These are phyloP conservation scores for Sander lucioperca DNA, from an alignment of 2,113 vertebrate species.

Conservation along the genomic window DNA sequence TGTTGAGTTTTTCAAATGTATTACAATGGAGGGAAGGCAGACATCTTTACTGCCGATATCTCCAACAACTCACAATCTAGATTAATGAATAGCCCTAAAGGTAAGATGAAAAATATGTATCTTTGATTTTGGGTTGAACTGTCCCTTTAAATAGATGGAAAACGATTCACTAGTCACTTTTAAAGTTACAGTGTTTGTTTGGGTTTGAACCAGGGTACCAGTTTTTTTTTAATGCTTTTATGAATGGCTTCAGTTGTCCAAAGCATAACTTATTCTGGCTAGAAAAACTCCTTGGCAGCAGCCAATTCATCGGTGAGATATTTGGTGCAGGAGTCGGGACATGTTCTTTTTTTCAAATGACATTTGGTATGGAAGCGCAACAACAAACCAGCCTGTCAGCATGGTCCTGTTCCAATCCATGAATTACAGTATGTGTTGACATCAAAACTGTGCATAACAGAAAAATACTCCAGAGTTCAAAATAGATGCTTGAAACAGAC, in stretches of 20 bases:
- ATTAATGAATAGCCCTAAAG: too few species aligned
- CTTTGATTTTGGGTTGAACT: too few species aligned
- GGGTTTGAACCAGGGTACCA: not conserved
- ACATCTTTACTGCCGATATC: too few species aligned
- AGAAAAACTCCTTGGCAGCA: not conserved
- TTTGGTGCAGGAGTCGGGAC: slow-evolving; percentile 16
- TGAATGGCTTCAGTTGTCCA: not conserved
- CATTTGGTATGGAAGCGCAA: not conserved
- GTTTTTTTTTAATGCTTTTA: not conserved
- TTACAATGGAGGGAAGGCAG: too few species aligned
- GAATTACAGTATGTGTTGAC: not conserved
- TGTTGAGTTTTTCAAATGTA: too few species aligned
- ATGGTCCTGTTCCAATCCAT: not conserved
- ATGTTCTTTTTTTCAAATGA: not conserved
- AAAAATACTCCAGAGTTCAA: not conserved
- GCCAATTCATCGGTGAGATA: not conserved
- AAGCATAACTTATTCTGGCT: not conserved
- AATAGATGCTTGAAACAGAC: not conserved
- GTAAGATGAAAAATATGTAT: too few species aligned
- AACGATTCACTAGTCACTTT: too few species aligned
- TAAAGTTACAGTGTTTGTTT: not conserved
- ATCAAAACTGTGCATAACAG: not conserved
- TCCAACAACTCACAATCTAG: too few species aligned
- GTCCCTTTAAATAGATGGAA: too few species aligned
- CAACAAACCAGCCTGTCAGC: not conserved